Evolutionary conservation across 2,888 invertebrate species (phyloP), one percentile per base, ranked within the genome.

Genomic region (Dasypolia templi): DNA sequence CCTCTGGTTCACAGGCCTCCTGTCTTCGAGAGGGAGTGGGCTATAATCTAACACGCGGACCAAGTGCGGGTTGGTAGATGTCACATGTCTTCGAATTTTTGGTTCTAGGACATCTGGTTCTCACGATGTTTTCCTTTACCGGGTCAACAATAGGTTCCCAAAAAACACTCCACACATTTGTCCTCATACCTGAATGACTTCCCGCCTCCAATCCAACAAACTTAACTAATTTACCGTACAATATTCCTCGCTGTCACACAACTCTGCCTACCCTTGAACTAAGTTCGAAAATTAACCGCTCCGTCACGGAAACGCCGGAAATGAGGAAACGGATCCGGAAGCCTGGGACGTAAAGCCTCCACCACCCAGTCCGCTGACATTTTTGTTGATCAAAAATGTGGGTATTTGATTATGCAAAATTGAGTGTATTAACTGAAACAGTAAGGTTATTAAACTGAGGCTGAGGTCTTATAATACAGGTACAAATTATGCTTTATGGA

Each of bases 291-390:
- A 84, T 86, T 86, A 86, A 83, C 80, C 81, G 78, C 77, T 72
- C 35, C 35, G 72, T 71, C 77, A 83, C 81, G 89, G 89, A 84
- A 88, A 69, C 44, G 22, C 44, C 62, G 81, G 81, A 81, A 81
- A 88, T 85, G 83, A 83, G 85, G 83, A 80, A 82, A 61, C 84
- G 85, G 85, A 84, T 85, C 67, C 81, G 88, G 88, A 87, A 83
- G 81, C 82, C 72, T 67, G 79, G 82, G 69, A 66, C 65, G 68
- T 69, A 77, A 68, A 59, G 66, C 76, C 68, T 61, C 56, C 55
- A 44, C 61, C 61, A 35, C 62, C 32, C 11, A 58, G 44, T 35
- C 9, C 55, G 61, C 69, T 49, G 58, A 62, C 77, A 58, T 53
- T 72, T 55, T 61, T 68, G 56, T 62, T 35, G 22, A 51, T 65